Percentiles rank a stretch among this genome's conserved stretches.
Conservation (phyloP, 2,888 invertebrate genomes). For the Thumatha senex region DNA sequence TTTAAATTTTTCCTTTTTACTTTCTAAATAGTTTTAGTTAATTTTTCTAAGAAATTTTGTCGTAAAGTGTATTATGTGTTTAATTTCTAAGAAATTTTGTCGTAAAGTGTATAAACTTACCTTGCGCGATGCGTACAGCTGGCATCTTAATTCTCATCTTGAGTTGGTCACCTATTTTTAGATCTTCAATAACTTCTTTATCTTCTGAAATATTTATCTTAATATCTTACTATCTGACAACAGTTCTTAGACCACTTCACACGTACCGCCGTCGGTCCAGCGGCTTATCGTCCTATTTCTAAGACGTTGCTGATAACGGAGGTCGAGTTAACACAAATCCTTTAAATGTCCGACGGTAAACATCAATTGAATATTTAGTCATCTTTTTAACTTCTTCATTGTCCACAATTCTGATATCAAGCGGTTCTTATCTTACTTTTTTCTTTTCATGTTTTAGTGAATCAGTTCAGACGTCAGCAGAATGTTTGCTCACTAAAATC, state of each 20-base stretch:
- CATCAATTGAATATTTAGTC: slow-evolving; percentile 55
- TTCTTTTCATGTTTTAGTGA: slow-evolving; percentile 73
- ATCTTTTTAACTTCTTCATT: slow-evolving; percentile 66
- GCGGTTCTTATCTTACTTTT: slow-evolving; percentile 63
- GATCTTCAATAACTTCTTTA: slow-evolving; percentile 73
- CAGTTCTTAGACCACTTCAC: slow-evolving; percentile 76
- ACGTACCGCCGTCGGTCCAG: slow-evolving; percentile 77
- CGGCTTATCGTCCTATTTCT: slow-evolving; percentile 71
- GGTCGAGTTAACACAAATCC: slow-evolving; percentile 64
- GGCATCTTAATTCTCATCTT: slow-evolving; percentile 99
- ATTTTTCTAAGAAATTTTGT: not conserved
- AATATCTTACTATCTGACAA: slow-evolving; percentile 62
- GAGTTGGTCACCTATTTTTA: slow-evolving; percentile 84
- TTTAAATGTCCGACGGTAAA: slow-evolving; percentile 70
- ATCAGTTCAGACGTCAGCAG: slow-evolving; percentile 53
- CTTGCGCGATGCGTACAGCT: slow-evolving; percentile 98
- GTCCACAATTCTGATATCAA: slow-evolving; percentile 39
- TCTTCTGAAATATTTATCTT: slow-evolving; percentile 71
- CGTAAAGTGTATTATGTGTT: not conserved
- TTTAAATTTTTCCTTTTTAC: too few relatives aligned
- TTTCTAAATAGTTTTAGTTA: not conserved
- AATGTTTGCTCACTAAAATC: slow-evolving; percentile 64
- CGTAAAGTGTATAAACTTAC: slow-evolving; percentile 84
- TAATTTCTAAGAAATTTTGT: slow-evolving; percentile 7
- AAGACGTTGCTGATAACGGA: slow-evolving; percentile 70